Evolutionary conservation across 2,888 invertebrate species (phyloP).

Genomic region (Tuberolachnus salignus): DNA sequence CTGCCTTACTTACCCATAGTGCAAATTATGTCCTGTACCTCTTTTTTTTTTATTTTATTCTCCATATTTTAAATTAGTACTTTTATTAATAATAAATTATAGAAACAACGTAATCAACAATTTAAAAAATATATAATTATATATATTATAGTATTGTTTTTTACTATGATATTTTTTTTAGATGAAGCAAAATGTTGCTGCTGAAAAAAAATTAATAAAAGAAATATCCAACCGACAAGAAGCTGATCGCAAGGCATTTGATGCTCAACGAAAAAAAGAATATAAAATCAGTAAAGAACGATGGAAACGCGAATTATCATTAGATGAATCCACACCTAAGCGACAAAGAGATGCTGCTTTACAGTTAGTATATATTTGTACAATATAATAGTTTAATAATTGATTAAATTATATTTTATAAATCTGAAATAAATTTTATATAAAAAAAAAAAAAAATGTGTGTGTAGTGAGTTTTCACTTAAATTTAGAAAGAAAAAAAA

Average conservation of each 20-base stretch:
- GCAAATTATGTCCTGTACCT: too few species aligned
- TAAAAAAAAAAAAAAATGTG: too few species aligned
- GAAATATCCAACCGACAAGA: conserved; percentile 89
- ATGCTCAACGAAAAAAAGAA: conserved; percentile 92
- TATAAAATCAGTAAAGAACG: conserved; percentile 95
- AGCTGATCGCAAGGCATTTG: conserved; percentile 88
- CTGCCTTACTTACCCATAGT: too few species aligned
- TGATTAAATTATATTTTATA: too few species aligned
- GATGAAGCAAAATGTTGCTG: conserved; percentile 82
- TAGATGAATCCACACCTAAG: conserved; percentile 91
- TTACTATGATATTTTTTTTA: conserved; percentile 60
- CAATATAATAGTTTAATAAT: too few species aligned
- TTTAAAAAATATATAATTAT: neutral
- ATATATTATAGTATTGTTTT: neutral
- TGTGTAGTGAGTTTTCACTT: too few species aligned
- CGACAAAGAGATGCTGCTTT: conserved; percentile 87
- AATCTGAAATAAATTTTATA: too few species aligned
- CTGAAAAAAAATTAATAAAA: conserved; percentile 91
- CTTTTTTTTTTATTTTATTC: too few species aligned
- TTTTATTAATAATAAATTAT: too few species aligned
- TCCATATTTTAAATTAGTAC: too few species aligned
- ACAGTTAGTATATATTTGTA: conserved; percentile 67
- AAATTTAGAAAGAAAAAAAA: too few species aligned
- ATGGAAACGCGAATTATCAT: conserved; percentile 91
- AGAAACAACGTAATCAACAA: neutral